Conservation (phyloP, 2,113 vertebrate genomes). For the Platichthys flesus region DNA sequence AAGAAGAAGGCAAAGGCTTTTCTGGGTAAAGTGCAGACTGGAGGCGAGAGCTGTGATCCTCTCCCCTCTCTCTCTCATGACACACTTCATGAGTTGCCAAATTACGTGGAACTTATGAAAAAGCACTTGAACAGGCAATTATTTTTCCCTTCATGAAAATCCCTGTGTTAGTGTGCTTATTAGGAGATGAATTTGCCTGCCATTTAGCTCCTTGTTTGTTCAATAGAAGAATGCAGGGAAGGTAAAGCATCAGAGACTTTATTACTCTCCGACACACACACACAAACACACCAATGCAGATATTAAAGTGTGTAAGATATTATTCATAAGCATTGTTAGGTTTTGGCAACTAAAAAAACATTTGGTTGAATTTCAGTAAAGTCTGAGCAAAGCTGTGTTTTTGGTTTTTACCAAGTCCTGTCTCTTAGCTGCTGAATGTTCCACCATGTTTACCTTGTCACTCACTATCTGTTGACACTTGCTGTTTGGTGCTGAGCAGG, state of each 20-base stretch:
- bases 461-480: not conserved
- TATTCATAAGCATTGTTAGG: not conserved
- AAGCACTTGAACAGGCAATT: conserved; percentile 73
- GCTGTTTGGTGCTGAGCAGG: not conserved
- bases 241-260: conserved; percentile 36
- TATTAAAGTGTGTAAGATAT: conserved; percentile 19
- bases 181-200: conserved; percentile 66
- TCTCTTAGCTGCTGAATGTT: not conserved
- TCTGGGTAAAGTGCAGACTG: conserved; percentile 58
- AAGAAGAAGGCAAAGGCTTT: conserved; percentile 43
- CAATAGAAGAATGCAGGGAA: conserved; percentile 55
- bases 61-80: conserved; percentile 52
- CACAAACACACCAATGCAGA: conserved; percentile 3
- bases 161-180: conserved; percentile 62
- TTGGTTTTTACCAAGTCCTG: not conserved
- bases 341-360: not conserved
- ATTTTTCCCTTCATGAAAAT: conserved; percentile 58
- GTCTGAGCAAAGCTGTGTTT: no score
- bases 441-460: not conserved
- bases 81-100: conserved; percentile 71
- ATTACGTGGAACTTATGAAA: conserved; percentile 68
- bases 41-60: conserved; percentile 63
- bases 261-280: conserved; percentile 41
- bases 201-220: conserved; percentile 66
- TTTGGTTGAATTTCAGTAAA: no score